Percentiles rank a stretch among this genome's conserved stretches.
Evolutionary conservation across 1,140 invertebrate species (phyloP).

Genomic region (Lepidurus packardi): DNA sequence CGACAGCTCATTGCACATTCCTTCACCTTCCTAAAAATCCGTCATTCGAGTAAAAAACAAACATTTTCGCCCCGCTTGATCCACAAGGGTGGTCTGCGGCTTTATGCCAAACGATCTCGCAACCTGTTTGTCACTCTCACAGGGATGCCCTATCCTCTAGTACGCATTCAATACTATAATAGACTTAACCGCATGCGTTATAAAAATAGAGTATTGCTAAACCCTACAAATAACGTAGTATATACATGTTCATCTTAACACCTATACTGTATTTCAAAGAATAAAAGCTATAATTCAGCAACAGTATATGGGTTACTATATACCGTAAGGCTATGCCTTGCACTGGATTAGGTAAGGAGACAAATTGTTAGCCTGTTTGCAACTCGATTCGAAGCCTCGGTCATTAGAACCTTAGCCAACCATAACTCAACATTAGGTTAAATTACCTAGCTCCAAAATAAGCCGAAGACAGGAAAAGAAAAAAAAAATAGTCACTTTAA

Average conservation of each 20-base stretch:
- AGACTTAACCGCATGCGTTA: no score
- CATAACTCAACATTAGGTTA: background rate
- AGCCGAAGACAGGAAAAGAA: background rate
- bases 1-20: constrained; percentile 3
- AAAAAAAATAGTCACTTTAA: background rate
- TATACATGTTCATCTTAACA: no score
- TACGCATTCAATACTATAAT: no score
- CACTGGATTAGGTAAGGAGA: background rate
- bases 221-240: no score
- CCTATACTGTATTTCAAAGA: no score
- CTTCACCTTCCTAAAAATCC: background rate
- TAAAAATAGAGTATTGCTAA: no score
- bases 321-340: no score
- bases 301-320: no score
- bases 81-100: background rate
- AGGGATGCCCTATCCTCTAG: background rate
- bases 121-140: background rate
- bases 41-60: background rate
- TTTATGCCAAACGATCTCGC: background rate
- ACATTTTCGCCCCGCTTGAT: constrained; percentile 1
- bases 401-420: background rate
- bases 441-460: background rate
- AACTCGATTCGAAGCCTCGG: background rate
- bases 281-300: no score
- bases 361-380: background rate